phyloP scores from a whole-genome alignment of 2,113 vertebrate species.

The Dipodomys merriami region DNA sequence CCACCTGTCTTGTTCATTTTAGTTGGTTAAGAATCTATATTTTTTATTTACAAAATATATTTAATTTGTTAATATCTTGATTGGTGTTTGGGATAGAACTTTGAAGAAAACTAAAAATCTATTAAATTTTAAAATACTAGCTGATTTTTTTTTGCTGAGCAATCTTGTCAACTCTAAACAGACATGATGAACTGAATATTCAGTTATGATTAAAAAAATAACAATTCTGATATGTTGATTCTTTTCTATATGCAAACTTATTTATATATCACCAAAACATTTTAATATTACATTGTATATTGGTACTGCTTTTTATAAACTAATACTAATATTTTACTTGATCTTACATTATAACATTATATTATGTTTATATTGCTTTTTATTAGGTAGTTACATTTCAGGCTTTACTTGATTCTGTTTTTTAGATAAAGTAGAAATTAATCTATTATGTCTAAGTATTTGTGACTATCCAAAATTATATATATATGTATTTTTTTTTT shows the following conservation, averaged over 20 bases:
- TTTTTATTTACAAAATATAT: not conserved
- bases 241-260: not conserved
- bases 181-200: not conserved
- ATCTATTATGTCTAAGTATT: too few relatives aligned
- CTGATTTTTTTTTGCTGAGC: not conserved
- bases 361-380: not conserved
- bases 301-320: too few relatives aligned
- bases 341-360: conserved; percentile 26
- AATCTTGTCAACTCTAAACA: not conserved
- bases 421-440: too few relatives aligned
- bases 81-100: not conserved
- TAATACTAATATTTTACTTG: not conserved
- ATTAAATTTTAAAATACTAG: not conserved
- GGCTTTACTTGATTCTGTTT: too few relatives aligned
- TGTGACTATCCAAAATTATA: too few relatives aligned
- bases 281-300: too few relatives aligned
- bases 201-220: not conserved
- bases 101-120: not conserved
- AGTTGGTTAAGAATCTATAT: not conserved
- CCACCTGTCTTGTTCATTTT: not conserved
- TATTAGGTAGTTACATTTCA: too few relatives aligned
- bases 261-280: not conserved
- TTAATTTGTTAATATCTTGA: not conserved
- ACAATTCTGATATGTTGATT: not conserved
- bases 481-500: too few relatives aligned